Evolutionary conservation across 1,140 invertebrate genomes (phyloP), one percentile per base, ranked within the genome.

Genomic region (Drosophila truncata): DNA sequence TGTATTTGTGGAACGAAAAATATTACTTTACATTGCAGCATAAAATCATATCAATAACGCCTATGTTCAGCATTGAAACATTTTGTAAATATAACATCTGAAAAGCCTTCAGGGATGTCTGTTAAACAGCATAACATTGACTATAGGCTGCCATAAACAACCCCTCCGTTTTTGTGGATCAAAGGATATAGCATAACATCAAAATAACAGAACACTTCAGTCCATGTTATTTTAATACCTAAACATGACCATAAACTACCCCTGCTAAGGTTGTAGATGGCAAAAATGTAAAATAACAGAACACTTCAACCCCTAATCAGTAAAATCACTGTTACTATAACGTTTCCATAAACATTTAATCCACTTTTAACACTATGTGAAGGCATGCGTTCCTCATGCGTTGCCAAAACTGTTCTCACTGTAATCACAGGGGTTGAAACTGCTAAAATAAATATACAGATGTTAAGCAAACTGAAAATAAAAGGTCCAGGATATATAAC

Each of bases 321-420:
- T 33, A 33, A 47, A 27, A 60, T 10, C 9, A 8, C 27, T 31
- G n/a, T 52, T 52, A 20, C 1, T 8, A 3, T 18, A 31, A 33
- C 18, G 20, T 35, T 35, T 6, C 8, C 50, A 35, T 54, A 54
- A 64, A 37, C 25, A 55, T 35, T 14, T 2, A 11, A 20, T 59
- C 37, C 23, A 64, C 37, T 13, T 14, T 29, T 47, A 31, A 25
- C 7, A 37, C 11, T 18, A 2, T 35, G 13, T 16, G 25, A 25
- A 44, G 10, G 35, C 16, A 31, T 46, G 31, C 27, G 61, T 20
- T 59, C 27, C 25, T 13, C 9, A 33, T 46, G 9, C 13, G 20
- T 23, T 18, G 3, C 0, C 2, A 47, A 42, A 82, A 74, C 54
- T 82, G 80, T 82, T 83, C 80, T 46, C 80, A 82, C 35, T 33